Evolutionary conservation across 2,113 vertebrate genomes (phyloP).

Genomic region (Pogona vitticeps): DNA sequence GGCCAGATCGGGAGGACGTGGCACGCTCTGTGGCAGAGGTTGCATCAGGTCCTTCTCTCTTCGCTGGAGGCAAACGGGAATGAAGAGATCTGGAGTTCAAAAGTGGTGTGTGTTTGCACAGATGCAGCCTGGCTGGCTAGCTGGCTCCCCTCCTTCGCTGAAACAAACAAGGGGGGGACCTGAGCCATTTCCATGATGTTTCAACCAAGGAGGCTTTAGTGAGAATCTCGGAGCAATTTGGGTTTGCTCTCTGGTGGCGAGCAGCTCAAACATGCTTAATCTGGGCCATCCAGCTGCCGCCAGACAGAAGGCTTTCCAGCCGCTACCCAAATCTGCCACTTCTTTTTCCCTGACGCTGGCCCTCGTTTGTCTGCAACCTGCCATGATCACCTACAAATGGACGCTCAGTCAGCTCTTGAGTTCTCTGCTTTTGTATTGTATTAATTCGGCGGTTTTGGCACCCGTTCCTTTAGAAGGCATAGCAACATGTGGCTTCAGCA

Average conservation of each 20-base stretch:
- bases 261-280: too few species aligned
- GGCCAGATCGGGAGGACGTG: not conserved
- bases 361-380: too few species aligned
- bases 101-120: not conserved
- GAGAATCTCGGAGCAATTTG: not conserved
- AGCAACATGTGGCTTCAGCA: not conserved
- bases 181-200: not conserved
- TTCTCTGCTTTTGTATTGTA: not conserved
- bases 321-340: not conserved
- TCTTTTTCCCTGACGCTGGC: not conserved
- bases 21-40: not conserved
- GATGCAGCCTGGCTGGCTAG: not conserved
- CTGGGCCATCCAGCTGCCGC: too few species aligned
- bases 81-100: not conserved
- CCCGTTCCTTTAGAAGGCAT: not conserved
- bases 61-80: too few species aligned
- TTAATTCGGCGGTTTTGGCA: not conserved
- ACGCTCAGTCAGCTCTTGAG: too few species aligned
- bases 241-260: too few species aligned
- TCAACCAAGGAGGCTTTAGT: not conserved
- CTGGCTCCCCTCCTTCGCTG: not conserved
- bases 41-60: not conserved
- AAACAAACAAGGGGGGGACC: not conserved
- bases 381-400: too few species aligned
- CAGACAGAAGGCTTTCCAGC: not conserved